Conservation (phyloP, 2,888 invertebrate genomes). For the Lasioglossum marginatum region DNA sequence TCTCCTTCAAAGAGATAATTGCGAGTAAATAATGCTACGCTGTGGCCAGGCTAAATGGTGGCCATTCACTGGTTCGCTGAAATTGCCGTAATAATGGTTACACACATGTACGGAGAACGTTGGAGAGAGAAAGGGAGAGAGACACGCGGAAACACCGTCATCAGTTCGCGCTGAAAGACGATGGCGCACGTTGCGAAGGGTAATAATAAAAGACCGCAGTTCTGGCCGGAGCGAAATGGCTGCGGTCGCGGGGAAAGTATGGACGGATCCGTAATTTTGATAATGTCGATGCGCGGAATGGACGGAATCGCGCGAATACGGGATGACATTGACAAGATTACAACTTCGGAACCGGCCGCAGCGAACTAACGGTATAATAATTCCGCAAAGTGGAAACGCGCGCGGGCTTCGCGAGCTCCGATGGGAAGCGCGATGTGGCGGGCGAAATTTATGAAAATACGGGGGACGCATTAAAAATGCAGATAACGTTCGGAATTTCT, state of each 20-base stretch:
- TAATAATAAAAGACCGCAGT: constrained; percentile 46
- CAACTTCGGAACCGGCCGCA: not conserved
- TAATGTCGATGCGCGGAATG: constrained; percentile 2
- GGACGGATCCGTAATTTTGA: not conserved
- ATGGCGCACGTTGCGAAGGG: constrained; percentile 7
- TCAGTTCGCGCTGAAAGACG: constrained; percentile 23
- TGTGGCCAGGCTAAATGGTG: constrained; percentile 40
- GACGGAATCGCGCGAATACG: not conserved
- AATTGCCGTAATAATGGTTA: constrained; percentile 56
- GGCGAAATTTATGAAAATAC: not conserved
- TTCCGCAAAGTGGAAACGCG: not conserved
- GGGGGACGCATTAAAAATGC: not conserved
- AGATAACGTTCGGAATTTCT: not conserved
- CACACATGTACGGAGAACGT: constrained; percentile 1
- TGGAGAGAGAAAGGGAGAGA: not conserved
- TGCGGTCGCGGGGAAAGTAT: not conserved
- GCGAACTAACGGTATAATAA: not conserved
- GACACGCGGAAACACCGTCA: not conserved
- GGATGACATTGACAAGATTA: constrained; percentile 1
- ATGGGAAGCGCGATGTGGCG: not conserved
- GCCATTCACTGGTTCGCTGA: constrained; percentile 34
- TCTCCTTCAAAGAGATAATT: constrained; percentile 59
- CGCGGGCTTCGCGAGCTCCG: not conserved
- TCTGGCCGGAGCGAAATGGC: not conserved
- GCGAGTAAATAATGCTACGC: constrained; percentile 55